Conservation (phyloP, 2,797 vertebrate genomes). For the Petrocephalus sullivani region DNA sequence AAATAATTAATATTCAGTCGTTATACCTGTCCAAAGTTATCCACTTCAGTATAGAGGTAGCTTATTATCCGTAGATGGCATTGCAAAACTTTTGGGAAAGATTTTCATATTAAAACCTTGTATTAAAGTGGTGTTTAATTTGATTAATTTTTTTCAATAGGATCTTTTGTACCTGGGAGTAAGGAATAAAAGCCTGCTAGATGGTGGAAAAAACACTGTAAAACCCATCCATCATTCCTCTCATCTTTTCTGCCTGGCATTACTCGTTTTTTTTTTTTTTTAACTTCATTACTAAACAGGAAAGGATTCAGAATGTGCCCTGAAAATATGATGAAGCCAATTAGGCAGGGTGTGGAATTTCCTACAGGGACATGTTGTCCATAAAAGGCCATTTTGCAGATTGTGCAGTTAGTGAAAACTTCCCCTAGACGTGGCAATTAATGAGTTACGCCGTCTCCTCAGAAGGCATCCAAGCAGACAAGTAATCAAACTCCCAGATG, state of each 20-base stretch:
- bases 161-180: neutral
- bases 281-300: conserved; percentile 23
- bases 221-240: neutral
- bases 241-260: neutral
- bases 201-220: conserved; percentile 7
- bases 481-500: neutral
- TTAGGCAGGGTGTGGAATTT: conserved; percentile 18
- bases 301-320: neutral
- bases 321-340: conserved; percentile 7
- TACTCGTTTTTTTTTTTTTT: neutral
- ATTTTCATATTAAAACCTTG: conserved; percentile 30
- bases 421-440: conserved; percentile 16
- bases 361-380: neutral
- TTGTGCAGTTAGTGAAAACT: neutral
- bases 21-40: conserved; percentile 50
- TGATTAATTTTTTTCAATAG: conserved; percentile 23
- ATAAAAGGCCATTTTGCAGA: conserved; percentile 15
- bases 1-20: conserved; percentile 45
- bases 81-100: conserved; percentile 18
- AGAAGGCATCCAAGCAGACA: neutral
- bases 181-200: neutral
- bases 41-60: conserved; percentile 29
- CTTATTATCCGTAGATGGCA: neutral
- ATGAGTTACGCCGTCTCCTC: neutral
- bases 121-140: conserved; percentile 25